These are phyloP conservation scores for Troides aeacus DNA, from an alignment of 2,888 invertebrate species.

Conservation along the genomic window DNA sequence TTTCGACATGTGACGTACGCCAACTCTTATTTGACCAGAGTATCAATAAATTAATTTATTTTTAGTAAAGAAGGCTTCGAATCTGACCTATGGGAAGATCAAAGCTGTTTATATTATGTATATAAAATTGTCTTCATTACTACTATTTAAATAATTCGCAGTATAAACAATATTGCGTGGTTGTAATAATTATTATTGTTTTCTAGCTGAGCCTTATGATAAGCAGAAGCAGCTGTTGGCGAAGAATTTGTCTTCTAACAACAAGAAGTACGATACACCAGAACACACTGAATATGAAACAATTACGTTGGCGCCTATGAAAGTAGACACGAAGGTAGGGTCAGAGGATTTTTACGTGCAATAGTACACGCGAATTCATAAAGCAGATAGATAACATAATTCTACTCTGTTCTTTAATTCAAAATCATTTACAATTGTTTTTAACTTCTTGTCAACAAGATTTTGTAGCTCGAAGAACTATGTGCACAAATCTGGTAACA, in stretches of 20 bases:
- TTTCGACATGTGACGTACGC: too few relatives aligned
- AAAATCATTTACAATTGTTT: too few relatives aligned
- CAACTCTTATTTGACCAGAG: too few relatives aligned
- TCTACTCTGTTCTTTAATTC: background rate
- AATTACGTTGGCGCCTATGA: constrained; percentile 46
- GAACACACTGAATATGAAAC: constrained; percentile 40
- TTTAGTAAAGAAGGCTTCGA: too few relatives aligned
- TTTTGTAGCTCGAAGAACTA: too few relatives aligned
- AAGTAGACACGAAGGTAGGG: constrained; percentile 46
- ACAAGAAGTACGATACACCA: constrained; percentile 46
- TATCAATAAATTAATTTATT: too few relatives aligned
- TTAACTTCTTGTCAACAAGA: too few relatives aligned
- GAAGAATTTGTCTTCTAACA: constrained; percentile 49
- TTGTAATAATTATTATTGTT: background rate
- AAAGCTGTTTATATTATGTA: too few relatives aligned
- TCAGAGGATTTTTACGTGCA: constrained; percentile 1
- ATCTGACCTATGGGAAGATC: too few relatives aligned
- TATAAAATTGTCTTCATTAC: too few relatives aligned
- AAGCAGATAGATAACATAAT: background rate
- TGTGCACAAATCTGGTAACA: too few relatives aligned
- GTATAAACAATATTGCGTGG: background rate
- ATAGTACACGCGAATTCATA: constrained; percentile 1
- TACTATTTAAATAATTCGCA: too few relatives aligned
- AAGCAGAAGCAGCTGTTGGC: constrained; percentile 46
- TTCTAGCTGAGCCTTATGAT: constrained; percentile 48